Conservation (phyloP, 2,888 invertebrate genomes). For the Ophion slaviceki region DNA sequence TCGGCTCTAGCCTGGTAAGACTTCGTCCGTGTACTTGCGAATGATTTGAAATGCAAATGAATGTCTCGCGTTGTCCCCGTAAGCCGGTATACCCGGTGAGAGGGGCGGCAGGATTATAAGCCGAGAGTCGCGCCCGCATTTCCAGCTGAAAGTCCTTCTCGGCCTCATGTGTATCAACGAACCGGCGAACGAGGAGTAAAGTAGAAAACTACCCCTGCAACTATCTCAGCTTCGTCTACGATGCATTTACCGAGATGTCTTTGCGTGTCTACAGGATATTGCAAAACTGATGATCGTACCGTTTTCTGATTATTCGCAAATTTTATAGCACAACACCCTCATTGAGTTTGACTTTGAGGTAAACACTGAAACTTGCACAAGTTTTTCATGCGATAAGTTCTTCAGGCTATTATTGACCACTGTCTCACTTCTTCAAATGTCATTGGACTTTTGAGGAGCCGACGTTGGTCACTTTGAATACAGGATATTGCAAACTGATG, state of each 20-base stretch:
- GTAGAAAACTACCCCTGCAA: slow-evolving; percentile 32
- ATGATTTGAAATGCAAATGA: slow-evolving; percentile 79
- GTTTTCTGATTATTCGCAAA: neutral
- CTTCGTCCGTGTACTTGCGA: slow-evolving; percentile 64
- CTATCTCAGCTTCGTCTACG: slow-evolving; percentile 38
- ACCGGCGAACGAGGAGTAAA: slow-evolving; percentile 38
- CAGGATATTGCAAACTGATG: no score
- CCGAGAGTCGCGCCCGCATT: slow-evolving; percentile 41
- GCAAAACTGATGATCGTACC: slow-evolving; percentile 17
- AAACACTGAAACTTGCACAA: no score
- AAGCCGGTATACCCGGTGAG: slow-evolving; percentile 56
- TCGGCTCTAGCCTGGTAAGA: slow-evolving; percentile 40
- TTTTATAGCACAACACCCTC: no score
- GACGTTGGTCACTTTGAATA: no score
- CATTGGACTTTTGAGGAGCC: no score
- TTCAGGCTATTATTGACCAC: no score
- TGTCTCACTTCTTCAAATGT: no score
- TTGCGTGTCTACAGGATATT: neutral
- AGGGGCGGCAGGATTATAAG: slow-evolving; percentile 49
- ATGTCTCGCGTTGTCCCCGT: slow-evolving; percentile 71
- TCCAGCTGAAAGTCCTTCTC: slow-evolving; percentile 28
- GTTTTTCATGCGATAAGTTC: no score
- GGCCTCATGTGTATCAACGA: slow-evolving; percentile 13
- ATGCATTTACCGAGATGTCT: slow-evolving; percentile 26
- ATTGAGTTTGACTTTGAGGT: no score